These are phyloP conservation scores for Brachyalestes nurse DNA, from an alignment of 2,797 vertebrate genomes.

Conservation along the genomic window DNA sequence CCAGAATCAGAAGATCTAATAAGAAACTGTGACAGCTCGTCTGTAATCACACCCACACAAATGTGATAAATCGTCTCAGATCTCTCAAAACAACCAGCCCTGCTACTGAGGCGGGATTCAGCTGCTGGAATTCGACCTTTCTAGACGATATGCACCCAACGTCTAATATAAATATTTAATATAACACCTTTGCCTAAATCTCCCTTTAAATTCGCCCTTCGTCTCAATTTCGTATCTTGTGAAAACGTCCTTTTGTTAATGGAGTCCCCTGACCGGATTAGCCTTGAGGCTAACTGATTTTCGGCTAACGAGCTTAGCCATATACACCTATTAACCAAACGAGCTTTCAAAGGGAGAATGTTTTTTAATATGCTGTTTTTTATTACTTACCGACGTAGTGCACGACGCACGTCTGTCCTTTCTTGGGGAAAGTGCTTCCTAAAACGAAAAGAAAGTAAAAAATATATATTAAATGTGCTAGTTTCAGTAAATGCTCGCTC, in stretches of 20 bases:
- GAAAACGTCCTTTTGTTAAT: constrained; percentile 36
- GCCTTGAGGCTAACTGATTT: constrained; percentile 21
- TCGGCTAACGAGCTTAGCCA: background rate
- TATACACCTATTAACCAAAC: no score
- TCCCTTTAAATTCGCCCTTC: background rate
- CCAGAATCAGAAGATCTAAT: no score
- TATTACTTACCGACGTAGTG: constrained; percentile 93
- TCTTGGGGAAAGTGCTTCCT: constrained; percentile 95
- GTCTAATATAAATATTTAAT: no score
- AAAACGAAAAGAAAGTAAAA: constrained; percentile 24
- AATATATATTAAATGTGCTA: background rate
- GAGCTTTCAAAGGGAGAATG: background rate
- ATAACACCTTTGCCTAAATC: no score
- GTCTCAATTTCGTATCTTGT: background rate
- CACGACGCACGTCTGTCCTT: constrained; percentile 94
- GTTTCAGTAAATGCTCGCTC: background rate
- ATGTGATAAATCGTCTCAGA: no score
- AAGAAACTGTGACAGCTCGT: no score
- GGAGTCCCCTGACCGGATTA: constrained; percentile 36
- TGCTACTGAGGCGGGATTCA: no score
- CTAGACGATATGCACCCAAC: no score
- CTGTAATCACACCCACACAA: no score
- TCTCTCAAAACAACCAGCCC: no score
- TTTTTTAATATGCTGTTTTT: background rate
- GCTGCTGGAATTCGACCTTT: no score